Evolutionary conservation across 2,113 vertebrate species (phyloP).

Genomic region (Salminus brasiliensis): DNA sequence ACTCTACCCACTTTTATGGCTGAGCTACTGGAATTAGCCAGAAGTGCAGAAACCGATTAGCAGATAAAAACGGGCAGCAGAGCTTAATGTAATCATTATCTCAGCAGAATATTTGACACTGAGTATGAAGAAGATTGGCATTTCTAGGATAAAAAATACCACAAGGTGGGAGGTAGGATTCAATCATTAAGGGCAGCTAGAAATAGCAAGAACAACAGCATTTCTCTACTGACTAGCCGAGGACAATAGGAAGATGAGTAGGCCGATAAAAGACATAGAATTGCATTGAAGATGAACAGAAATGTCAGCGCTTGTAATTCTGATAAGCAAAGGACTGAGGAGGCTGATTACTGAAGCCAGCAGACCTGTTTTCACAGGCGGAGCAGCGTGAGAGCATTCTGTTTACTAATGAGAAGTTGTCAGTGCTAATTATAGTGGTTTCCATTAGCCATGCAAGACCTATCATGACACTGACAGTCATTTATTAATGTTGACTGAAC

Average conservation of each 20-base stretch:
- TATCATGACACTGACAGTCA: slow-evolving; percentile 9
- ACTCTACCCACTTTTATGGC: background rate
- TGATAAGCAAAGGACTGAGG: slow-evolving; percentile 18
- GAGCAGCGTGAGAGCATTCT: slow-evolving; percentile 14
- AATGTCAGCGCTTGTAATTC: slow-evolving; percentile 37
- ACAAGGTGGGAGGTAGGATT: slow-evolving; percentile 18
- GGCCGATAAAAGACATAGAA: slow-evolving; percentile 27
- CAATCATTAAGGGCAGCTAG: slow-evolving; percentile 5
- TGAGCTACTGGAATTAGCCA: background rate
- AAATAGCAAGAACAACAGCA: slow-evolving; percentile 28
- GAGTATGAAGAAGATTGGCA: slow-evolving; percentile 1
- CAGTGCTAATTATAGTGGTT: slow-evolving; percentile 32
- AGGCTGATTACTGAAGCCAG: slow-evolving; percentile 28
- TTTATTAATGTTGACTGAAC: slow-evolving; percentile 24
- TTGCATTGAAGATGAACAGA: slow-evolving; percentile 35
- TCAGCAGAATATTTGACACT: slow-evolving; percentile 12
- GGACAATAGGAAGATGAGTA: slow-evolving; percentile 16
- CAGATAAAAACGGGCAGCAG: background rate
- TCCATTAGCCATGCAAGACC: slow-evolving; percentile 34
- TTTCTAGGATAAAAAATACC: slow-evolving; percentile 36
- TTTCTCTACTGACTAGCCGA: background rate
- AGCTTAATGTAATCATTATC: slow-evolving; percentile 26
- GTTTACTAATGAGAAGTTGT: slow-evolving; percentile 44
- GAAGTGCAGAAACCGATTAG: background rate
- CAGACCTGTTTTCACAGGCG: slow-evolving; percentile 36